Evolutionary conservation across 2,113 vertebrate species (phyloP), one percentile per base, ranked within the genome.

Genomic region (Hystrix cristata): DNA sequence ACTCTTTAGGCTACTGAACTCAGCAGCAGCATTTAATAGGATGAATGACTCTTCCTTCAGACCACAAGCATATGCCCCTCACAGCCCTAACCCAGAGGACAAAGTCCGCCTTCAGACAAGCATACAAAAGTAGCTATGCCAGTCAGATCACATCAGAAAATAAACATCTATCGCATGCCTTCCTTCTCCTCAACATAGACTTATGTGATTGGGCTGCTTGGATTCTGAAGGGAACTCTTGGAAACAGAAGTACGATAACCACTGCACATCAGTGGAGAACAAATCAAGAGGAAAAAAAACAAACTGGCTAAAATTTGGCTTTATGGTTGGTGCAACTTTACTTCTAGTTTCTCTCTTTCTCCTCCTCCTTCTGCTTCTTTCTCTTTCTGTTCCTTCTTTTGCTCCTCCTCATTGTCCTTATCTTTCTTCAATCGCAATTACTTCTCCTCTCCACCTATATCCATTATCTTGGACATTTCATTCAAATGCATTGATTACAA

Each of bases 361-460:
- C 1, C 11, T 67, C 14, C 31, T n/a, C 18, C 34, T 69, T 16
- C 16, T 5, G 16, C 65, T 69, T n/a, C 15, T 38, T 38, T n/a
- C 15, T n/a, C 7, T 5, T 67, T 1, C 31, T n/a, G 12, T 67
- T 67, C 14, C 13, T 31, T 34, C 29, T n/a, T n/a, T 18, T 71
- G 31, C n/a, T 38, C 16, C 0, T n/a, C 34, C n/a, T 38, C 16
- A 7, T 9, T 9, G 0, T 38, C 16, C 18, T 9, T 9, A 1
- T 38, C 8, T 71, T 71, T 21, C 18, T 38, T 38, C 67, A 21
- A 8, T 21, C n/a, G 18, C n/a, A 38, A 3, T 19, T 71, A 18
- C n/a, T 21, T 38, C 18, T 71, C 5, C 38, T 69, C 67, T 69
- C 2, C 38, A 3, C 19, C 16, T 71, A 15, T 38, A 21, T 71